These are phyloP conservation scores for Branchellion lobata DNA, from an alignment of 2,888 invertebrate species.

Conservation along the genomic window DNA sequence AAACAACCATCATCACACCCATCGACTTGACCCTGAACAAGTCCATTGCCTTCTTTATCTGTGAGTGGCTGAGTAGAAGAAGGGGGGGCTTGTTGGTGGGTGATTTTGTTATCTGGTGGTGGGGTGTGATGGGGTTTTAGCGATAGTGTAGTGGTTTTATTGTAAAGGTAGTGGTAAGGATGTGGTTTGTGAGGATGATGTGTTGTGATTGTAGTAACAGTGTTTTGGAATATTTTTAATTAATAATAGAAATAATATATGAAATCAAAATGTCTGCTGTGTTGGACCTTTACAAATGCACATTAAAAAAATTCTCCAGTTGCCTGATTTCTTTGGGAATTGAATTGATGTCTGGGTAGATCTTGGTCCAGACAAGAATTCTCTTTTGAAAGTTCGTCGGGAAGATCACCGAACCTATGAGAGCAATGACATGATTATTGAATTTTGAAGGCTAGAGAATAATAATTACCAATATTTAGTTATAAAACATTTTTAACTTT, in stretches of 20 bases:
- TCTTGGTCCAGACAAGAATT: slow-evolving; percentile 34
- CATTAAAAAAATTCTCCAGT: not conserved
- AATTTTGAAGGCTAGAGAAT: not conserved
- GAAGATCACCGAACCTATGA: not conserved
- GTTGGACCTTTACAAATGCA: not conserved
- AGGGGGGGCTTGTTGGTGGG: too few species aligned
- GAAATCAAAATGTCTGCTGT: too few species aligned
- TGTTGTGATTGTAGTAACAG: too few species aligned
- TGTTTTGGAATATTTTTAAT: not conserved
- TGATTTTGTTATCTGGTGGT: too few species aligned
- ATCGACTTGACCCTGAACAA: not conserved
- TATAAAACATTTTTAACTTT: too few species aligned
- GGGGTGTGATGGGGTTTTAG: too few species aligned
- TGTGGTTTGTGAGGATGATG: not conserved
- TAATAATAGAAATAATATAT: not conserved
- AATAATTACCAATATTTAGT: too few species aligned
- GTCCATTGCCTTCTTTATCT: slow-evolving; percentile 3
- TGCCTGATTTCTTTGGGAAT: slow-evolving; percentile 25
- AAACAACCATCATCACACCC: not conserved
- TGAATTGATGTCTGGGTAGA: slow-evolving; percentile 26
- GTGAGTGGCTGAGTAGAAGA: slow-evolving; percentile 8
- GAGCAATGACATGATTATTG: not conserved
- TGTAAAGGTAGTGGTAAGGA: too few species aligned
- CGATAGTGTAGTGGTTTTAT: too few species aligned
- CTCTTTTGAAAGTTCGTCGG: slow-evolving; percentile 36